Base-by-base conservation (phyloP, 1,140 invertebrate species). In the Drosophila sucinea region DNA sequence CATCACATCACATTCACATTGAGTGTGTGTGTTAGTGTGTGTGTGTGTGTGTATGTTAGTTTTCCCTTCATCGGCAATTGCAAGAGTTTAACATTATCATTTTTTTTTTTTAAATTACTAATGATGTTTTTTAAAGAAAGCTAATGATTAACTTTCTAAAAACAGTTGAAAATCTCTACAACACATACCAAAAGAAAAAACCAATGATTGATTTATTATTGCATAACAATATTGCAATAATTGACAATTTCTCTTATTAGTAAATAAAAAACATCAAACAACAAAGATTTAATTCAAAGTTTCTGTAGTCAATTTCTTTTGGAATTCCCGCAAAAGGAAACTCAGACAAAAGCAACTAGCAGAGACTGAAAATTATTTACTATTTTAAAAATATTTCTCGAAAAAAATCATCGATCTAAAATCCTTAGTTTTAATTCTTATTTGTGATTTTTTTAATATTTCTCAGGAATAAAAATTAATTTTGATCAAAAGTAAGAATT, bases 81-180 rank as follows among this genome's bases (percentile, higher is more conserved):
- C 23, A 17, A 51, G 44, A 51, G 44, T 51, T 23, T 6, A 51
- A 51, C 23, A 25, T 47, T 47, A 23, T 47, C 23, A 11, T 3
- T 5, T 3, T 1, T 38, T 38, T 38, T 38, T 38, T 1, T 1
- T 2, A 4, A 4, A 11, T 10, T 51, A 51, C 23, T 51, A 27
- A 51, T 51, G 23, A 51, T 51, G 44, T 25, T 3, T 51, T 27
- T 10, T 4, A 27, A 51, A 51, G 23, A 51, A 27, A 51, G 17
- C 44, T 27, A 2, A 27, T 51, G 44, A 27, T 51, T 51, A 51
- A 51, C 44, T 51, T 51, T 51, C 44, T 51, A 51, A 51, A 47
- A 47, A 2, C 23, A 10, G 23, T 51, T 27, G 44, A 51, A 27
- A 10, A 51, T 10, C 27, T 51, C 10, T 7, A 47, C 17, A 23